phyloP scores from a whole-genome alignment of 2,797 vertebrate genomes.

The Remorina albescens region DNA sequence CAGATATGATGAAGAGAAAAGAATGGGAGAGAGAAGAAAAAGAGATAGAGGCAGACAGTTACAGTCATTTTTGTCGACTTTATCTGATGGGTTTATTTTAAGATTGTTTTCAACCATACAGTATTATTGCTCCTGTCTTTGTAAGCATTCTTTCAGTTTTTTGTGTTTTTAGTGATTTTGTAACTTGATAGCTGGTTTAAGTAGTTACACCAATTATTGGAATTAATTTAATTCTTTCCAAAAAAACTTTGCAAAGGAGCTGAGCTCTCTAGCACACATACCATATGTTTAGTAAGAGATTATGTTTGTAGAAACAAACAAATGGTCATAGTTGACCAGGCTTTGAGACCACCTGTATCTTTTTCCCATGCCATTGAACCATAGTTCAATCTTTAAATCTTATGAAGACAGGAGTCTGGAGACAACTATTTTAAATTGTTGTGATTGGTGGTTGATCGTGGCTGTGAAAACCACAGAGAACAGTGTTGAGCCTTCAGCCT shows the following conservation, averaged over 20 bases:
- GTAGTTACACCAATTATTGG: conserved; percentile 53
- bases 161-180: conserved; percentile 13
- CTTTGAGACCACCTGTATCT: conserved; percentile 53
- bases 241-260: conserved; percentile 55
- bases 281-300: conserved; percentile 51
- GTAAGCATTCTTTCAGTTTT: conserved; percentile 14
- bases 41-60: conserved; percentile 25
- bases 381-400: conserved; percentile 18
- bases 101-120: conserved; percentile 40
- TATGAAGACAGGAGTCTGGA: conserved; percentile 10
- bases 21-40: conserved; percentile 14
- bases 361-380: conserved; percentile 35
- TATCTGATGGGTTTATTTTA: conserved; percentile 38
- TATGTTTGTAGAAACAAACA: conserved; percentile 62
- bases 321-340: conserved; percentile 60
- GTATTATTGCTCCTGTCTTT: conserved; percentile 31
- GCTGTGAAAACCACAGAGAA: conserved; percentile 17
- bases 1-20: conserved; percentile 11
- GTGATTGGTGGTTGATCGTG: conserved; percentile 10
- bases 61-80: conserved; percentile 56
- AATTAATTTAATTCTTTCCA: conserved; percentile 52
- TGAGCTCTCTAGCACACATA: conserved; percentile 59
- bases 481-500: conserved; percentile 24
- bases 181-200: conserved; percentile 39
- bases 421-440: conserved; percentile 20